phyloP scores from a whole-genome alignment of 2,797 vertebrate species.

The Anguilla megastoma region DNA sequence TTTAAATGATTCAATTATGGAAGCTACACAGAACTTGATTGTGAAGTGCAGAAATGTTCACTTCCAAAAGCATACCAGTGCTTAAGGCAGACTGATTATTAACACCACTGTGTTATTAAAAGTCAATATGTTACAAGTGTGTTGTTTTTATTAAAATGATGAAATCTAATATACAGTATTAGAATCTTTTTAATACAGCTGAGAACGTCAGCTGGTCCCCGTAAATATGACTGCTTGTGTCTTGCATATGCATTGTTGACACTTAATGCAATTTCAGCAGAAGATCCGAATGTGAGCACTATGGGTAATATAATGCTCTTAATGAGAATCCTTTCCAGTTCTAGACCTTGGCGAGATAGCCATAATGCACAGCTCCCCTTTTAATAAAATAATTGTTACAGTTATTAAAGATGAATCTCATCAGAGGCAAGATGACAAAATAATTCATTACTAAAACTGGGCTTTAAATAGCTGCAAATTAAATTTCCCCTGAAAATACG shows the following conservation, averaged over 20 bases:
- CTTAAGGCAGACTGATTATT: conserved; percentile 34
- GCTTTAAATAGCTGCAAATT: conserved; percentile 81
- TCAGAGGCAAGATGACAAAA: conserved; percentile 78
- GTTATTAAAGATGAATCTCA: conserved; percentile 84
- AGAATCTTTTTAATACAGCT: conserved; percentile 74
- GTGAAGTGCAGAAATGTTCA: conserved; percentile 21
- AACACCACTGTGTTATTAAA: conserved; percentile 65
- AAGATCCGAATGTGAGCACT: conserved; percentile 71
- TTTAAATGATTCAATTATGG: conserved; percentile 1
- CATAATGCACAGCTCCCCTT: conserved; percentile 73
- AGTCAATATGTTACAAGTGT: conserved; percentile 62
- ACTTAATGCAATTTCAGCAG: conserved; percentile 75
- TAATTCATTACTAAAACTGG: conserved; percentile 78
- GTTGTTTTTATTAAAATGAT: conserved; percentile 58
- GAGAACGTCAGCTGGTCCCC: conserved; percentile 63
- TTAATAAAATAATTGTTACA: conserved; percentile 82
- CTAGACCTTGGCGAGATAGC: conserved; percentile 72
- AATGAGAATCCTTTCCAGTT: conserved; percentile 77
- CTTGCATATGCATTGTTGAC: conserved; percentile 77
- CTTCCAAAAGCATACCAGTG: conserved; percentile 40
- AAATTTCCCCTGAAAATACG: conserved; percentile 67
- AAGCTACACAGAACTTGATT: not conserved
- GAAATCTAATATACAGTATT: conserved; percentile 69
- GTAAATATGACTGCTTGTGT: conserved; percentile 78
- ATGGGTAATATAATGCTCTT: conserved; percentile 75